Evolutionary conservation across 2,797 vertebrate genomes (phyloP).

Genomic region (Antennarius maculatus): DNA sequence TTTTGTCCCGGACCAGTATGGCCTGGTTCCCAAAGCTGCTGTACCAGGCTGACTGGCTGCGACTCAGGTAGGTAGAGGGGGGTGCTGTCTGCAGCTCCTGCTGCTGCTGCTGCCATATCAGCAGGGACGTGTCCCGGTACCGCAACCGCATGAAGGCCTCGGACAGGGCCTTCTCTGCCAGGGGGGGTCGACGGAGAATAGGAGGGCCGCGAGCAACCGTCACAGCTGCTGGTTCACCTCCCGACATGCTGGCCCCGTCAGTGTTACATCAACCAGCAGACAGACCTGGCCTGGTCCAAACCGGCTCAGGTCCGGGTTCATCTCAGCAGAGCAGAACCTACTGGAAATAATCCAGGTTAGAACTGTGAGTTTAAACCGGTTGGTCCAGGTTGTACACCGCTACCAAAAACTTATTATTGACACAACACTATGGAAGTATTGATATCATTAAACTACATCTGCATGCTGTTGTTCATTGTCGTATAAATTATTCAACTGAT

Average conservation of each 20-base stretch:
- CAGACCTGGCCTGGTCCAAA: not conserved
- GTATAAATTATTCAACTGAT: too few relatives aligned
- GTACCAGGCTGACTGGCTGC: conserved; percentile 91
- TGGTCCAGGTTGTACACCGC: too few relatives aligned
- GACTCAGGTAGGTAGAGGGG: conserved; percentile 87
- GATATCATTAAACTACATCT: too few relatives aligned
- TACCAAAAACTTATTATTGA: too few relatives aligned
- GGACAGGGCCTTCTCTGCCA: conserved; percentile 67
- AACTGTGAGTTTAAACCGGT: not conserved
- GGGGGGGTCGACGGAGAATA: conserved; percentile 1
- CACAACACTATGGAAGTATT: too few relatives aligned
- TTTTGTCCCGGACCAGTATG: conserved; percentile 76
- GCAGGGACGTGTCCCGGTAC: conserved; percentile 88
- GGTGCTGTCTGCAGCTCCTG: conserved; percentile 77
- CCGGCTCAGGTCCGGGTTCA: conserved; percentile 1
- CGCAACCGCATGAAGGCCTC: conserved; percentile 46
- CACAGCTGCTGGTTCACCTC: conserved; percentile 3
- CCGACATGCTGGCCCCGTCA: conserved; percentile 23
- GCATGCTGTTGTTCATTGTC: too few relatives aligned
- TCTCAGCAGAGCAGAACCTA: conserved; percentile 13
- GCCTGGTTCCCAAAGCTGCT: conserved; percentile 82
- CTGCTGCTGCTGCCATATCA: conserved; percentile 95
- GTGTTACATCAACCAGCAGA: not conserved
- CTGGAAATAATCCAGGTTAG: not conserved
- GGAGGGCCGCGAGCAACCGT: conserved; percentile 2